Evolutionary conservation across 2,888 invertebrate genomes (phyloP).

Genomic region (Ormyrus thymus): DNA sequence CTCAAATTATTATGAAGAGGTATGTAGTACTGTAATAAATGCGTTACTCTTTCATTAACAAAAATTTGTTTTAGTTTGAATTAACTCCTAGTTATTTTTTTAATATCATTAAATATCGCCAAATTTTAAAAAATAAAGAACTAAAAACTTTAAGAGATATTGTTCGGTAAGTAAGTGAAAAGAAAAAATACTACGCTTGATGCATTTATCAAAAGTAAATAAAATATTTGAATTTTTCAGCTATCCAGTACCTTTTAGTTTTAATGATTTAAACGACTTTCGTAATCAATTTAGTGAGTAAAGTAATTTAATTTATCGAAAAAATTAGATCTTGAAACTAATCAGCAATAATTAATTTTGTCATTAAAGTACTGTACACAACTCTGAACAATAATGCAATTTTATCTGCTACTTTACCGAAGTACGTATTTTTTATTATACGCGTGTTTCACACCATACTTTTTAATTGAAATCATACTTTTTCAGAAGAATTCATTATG

Average conservation of each 20-base stretch:
- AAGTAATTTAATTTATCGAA: too few relatives aligned
- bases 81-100: constrained; percentile 35
- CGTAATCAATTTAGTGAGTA: constrained; percentile 33
- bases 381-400: too few relatives aligned
- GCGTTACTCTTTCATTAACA: neutral
- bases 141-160: constrained; percentile 16
- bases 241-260: constrained; percentile 15
- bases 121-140: constrained; percentile 15
- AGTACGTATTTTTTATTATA: too few relatives aligned
- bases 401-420: too few relatives aligned
- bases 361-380: too few relatives aligned
- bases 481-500: too few relatives aligned
- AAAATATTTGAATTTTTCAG: neutral
- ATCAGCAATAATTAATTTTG: too few relatives aligned
- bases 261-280: constrained; percentile 5
- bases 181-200: neutral
- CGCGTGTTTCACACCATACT: too few relatives aligned
- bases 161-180: neutral
- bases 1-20: constrained; percentile 12
- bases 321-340: too few relatives aligned
- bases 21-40: neutral
- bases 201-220: neutral
- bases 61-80: constrained; percentile 23
- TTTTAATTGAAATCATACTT: too few relatives aligned
- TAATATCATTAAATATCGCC: constrained; percentile 36